Conservation (phyloP, 2,797 vertebrate genomes). For the Cynodonichthys magdalenae region DNA sequence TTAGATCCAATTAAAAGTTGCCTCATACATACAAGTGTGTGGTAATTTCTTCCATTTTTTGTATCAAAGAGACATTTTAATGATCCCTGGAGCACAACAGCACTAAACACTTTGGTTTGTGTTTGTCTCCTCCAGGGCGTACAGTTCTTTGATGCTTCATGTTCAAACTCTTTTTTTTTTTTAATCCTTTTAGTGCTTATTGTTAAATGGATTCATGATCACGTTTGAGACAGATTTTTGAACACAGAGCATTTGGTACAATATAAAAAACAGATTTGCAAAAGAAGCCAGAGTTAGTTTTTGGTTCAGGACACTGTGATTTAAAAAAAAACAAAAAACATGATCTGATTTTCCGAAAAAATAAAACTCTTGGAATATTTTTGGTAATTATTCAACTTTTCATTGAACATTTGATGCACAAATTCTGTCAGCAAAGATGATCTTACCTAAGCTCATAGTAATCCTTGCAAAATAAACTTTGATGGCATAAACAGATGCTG, state of each 20-base stretch:
- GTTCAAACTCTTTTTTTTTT: constrained; percentile 15
- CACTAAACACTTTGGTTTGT: constrained; percentile 54
- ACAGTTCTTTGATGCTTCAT: constrained; percentile 46
- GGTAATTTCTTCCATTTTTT: constrained; percentile 71
- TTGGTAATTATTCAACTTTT: no score
- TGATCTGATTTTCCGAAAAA: neutral
- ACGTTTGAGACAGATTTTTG: constrained; percentile 26
- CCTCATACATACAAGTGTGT: constrained; percentile 59
- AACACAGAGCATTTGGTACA: constrained; percentile 4
- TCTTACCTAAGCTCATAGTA: no score
- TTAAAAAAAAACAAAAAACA: neutral
- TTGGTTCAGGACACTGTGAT: constrained; percentile 4
- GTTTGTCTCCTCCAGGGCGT: constrained; percentile 22
- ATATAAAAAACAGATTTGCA: constrained; percentile 23
- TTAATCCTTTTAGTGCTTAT: constrained; percentile 11
- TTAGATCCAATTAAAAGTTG: constrained; percentile 58
- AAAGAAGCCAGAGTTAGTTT: constrained; percentile 2
- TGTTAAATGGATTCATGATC: constrained; percentile 21
- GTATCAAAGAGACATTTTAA: constrained; percentile 48
- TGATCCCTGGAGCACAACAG: constrained; percentile 47
- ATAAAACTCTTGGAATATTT: no score
- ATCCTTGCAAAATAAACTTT: no score
- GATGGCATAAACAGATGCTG: no score
- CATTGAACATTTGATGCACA: no score
- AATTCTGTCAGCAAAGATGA: no score